These are phyloP conservation scores for Spodoptera littoralis DNA, from an alignment of 2,888 invertebrate genomes.

Conservation along the genomic window DNA sequence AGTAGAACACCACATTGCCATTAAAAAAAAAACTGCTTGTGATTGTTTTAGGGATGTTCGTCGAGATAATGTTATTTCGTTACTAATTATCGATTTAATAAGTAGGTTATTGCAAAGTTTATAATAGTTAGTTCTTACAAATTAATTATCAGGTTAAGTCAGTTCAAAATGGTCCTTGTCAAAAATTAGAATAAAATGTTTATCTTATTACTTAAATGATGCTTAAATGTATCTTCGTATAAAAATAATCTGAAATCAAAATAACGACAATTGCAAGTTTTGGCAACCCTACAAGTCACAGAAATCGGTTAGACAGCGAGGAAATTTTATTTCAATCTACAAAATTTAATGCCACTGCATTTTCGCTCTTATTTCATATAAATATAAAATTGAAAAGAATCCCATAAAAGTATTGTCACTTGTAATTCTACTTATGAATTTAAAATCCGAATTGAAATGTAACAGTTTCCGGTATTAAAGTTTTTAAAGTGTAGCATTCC, in stretches of 20 bases:
- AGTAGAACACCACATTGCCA: no score
- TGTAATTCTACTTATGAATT: slow-evolving; percentile 51
- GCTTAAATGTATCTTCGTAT: no score
- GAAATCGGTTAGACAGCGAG: slow-evolving; percentile 52
- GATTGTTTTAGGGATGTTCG: no score
- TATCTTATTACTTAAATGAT: neutral
- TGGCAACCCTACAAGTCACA: slow-evolving; percentile 47
- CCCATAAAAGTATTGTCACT: slow-evolving; percentile 40
- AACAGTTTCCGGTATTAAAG: slow-evolving; percentile 49
- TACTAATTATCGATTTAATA: no score
- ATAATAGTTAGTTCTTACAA: no score
- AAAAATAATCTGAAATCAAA: no score
- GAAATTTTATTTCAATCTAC: slow-evolving; percentile 52
- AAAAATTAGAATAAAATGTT: no score
- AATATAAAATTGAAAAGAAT: slow-evolving; percentile 40
- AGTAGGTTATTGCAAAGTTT: no score
- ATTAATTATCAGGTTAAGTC: no score
- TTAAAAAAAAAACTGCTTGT: no score
- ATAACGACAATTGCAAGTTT: neutral
- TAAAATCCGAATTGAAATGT: slow-evolving; percentile 41
- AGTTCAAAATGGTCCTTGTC: no score
- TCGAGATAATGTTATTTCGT: no score
- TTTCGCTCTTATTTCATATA: slow-evolving; percentile 34
- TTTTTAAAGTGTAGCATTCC: slow-evolving; percentile 18
- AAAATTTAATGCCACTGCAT: slow-evolving; percentile 36